Evolutionary conservation across 2,888 invertebrate species (phyloP).

Genomic region (Digitonthophagus gazella): DNA sequence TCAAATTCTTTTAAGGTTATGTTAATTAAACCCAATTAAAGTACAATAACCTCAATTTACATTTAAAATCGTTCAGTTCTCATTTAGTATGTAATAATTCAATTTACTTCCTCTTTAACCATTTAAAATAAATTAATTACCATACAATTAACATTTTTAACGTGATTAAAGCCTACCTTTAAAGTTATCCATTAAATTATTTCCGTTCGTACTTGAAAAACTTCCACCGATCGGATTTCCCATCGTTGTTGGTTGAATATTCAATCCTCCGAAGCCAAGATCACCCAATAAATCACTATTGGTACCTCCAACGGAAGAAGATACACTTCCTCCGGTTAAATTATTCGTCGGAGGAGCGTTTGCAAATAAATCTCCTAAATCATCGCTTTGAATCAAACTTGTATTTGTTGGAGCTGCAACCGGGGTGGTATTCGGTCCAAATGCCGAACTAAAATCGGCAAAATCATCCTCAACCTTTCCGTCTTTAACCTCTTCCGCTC

Average conservation of each 20-base stretch:
- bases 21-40: too few species aligned
- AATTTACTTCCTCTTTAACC: too few species aligned
- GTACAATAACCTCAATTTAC: too few species aligned
- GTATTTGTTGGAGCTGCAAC: neutral
- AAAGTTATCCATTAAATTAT: conserved; percentile 34
- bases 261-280: conserved; percentile 41
- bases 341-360: neutral
- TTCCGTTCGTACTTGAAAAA: conserved; percentile 30
- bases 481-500: conserved; percentile 45
- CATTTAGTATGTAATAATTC: too few species aligned
- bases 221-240: conserved; percentile 9
- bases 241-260: conserved; percentile 35
- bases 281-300: conserved; percentile 44
- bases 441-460: conserved; percentile 79
- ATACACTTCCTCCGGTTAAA: neutral
- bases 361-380: neutral
- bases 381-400: neutral
- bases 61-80: too few species aligned
- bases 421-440: conserved; percentile 43
- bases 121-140: too few species aligned
- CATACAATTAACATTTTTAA: too few species aligned
- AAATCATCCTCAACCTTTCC: conserved; percentile 61
- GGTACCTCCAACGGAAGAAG: neutral
- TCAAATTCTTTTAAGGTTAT: too few species aligned
- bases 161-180: neutral